Evolutionary conservation across 2,888 invertebrate genomes (phyloP), one percentile per base, ranked within the genome.

Genomic region (Eurois occulta): DNA sequence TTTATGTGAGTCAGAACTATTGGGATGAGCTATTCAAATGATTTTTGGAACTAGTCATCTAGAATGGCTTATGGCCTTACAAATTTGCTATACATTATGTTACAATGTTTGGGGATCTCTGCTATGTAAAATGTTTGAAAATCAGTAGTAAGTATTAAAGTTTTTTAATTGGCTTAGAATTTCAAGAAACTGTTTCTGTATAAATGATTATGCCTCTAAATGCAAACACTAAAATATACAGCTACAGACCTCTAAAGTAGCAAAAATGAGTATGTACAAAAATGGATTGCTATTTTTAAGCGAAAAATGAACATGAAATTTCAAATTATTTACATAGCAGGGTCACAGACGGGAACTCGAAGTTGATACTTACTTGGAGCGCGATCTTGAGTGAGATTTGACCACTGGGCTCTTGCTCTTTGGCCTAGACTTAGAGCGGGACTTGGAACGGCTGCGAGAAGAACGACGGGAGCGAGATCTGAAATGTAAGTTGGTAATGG

Each of bases 351-450:
- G 28, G 7, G 32, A 13, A 32, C 64, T 71, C 62, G 28, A n/a
- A 24, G 8, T 67, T 16, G 18, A 76, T 88, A 97, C 98, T 97
- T 94, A 98, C 98, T 98, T 98, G 87, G 98, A 98, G 83, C 98
- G 97, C 58, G 98, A 98, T 78, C 98, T 97, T 62, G 98, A 98
- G 79, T 98, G 97, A 55, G 98, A 98, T 93, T 98, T 98, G 75
- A 97, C 97, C 32, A 97, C 98, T 66, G 98, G 98, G 72, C 98
- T 98, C 97, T 98, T 98, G 92, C 97, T 97, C 96, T 98, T 98
- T 71, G 97, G 97, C 67, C 97, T 97, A 83, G 97, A 97, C 91
- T 97, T 97, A 87, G 97, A 97, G 58, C 97, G 97, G 78, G 97
- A 79, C 48, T 79, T 79, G 16, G 78, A 97, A 41, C 94, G 95